Conservation (phyloP, 37 sponge, comb jelly and placozoan genomes). For the Diacarnus erythraeanus region DNA sequence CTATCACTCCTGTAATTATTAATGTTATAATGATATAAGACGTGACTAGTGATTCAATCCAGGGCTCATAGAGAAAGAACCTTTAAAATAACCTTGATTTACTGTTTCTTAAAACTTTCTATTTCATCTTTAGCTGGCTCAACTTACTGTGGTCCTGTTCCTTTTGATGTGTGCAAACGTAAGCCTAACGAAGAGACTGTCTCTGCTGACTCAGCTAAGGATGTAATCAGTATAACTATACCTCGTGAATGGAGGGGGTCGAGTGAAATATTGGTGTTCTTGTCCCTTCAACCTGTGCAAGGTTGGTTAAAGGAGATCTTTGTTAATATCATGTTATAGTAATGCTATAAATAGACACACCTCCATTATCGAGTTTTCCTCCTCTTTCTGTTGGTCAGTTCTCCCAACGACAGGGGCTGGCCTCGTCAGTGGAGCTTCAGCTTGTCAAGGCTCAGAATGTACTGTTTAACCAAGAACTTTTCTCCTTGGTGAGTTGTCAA, state of each 20-base stretch:
- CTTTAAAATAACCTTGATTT: too few relatives aligned
- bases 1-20: constrained; percentile 48
- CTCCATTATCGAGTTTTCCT: background rate
- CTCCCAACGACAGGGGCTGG: background rate
- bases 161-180: constrained; percentile 42
- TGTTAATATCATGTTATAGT: too few relatives aligned
- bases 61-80: too few relatives aligned
- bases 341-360: too few relatives aligned
- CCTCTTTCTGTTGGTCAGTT: background rate
- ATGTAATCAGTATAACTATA: constrained; percentile 38
- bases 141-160: constrained; percentile 6
- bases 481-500: constrained; percentile 35
- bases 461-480: constrained; percentile 78
- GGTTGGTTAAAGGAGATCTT: too few relatives aligned
- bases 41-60: background rate
- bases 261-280: constrained; percentile 70
- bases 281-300: constrained; percentile 52
- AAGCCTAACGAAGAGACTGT: constrained; percentile 15
- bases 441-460: constrained; percentile 64
- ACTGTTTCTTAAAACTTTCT: background rate
- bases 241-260: constrained; percentile 58
- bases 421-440: constrained; percentile 48
- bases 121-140: constrained; percentile 60
- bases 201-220: background rate
- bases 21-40: background rate